Conservation (phyloP, 1,140 invertebrate species). For the Penaeus chinensis region DNA sequence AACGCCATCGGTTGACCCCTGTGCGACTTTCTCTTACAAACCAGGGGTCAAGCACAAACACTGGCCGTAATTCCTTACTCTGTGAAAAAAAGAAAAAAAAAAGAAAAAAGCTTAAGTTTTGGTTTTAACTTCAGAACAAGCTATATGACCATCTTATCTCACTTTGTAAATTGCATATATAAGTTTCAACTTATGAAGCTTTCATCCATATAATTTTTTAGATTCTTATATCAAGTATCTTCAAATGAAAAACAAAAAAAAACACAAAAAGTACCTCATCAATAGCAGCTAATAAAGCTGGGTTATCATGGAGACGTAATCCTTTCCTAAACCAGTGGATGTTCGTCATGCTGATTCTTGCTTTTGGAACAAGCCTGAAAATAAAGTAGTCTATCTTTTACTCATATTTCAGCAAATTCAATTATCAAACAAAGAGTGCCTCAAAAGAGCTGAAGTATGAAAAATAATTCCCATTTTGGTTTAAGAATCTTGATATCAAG, state of each 20-base stretch:
- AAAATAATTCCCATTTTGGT: no score
- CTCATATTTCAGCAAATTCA: no score
- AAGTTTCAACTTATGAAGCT: not conserved
- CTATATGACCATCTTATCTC: not conserved
- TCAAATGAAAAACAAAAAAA: slow-evolving; percentile 52
- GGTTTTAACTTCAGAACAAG: not conserved
- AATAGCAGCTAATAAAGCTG: slow-evolving; percentile 72
- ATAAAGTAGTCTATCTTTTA: no score
- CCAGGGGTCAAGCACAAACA: slow-evolving; percentile 79
- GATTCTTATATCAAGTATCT: no score
- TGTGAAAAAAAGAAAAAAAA: not conserved
- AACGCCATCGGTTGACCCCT: slow-evolving; percentile 78
- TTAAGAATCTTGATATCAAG: no score
- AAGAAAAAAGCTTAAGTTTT: not conserved
- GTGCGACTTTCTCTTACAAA: slow-evolving; percentile 75
- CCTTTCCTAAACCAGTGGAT: slow-evolving; percentile 53
- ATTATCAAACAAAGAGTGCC: no score
- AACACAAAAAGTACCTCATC: slow-evolving; percentile 66
- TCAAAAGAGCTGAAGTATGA: no score
- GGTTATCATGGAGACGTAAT: slow-evolving; percentile 41
- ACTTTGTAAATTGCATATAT: not conserved
- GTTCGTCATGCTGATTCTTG: not conserved
- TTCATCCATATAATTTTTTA: no score
- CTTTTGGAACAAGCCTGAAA: not conserved
- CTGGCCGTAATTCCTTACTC: slow-evolving; percentile 70